Conservation (phyloP, 2,113 vertebrate genomes). For the Odontesthes bonariensis region DNA sequence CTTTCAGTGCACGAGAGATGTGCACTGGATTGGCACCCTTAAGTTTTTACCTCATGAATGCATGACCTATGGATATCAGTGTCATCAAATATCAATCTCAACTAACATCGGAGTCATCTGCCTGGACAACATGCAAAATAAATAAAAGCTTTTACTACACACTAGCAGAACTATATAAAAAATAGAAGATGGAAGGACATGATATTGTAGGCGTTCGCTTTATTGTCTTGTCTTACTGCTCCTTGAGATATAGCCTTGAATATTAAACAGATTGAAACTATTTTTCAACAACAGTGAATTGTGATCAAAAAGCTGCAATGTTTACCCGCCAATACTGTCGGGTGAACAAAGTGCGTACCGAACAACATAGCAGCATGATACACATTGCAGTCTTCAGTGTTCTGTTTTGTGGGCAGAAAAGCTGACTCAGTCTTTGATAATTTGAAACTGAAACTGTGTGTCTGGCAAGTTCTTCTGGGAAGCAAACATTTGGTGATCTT, state of each 20-base stretch:
- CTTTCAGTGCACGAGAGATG: neutral
- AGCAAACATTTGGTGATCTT: conserved; percentile 1
- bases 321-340: conserved; percentile 23
- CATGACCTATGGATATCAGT: neutral
- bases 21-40: neutral
- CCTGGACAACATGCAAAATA: neutral
- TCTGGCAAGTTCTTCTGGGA: conserved; percentile 17
- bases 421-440: conserved; percentile 8
- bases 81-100: too few relatives aligned
- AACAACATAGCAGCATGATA: too few relatives aligned
- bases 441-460: neutral
- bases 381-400: neutral
- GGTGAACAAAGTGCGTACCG: neutral
- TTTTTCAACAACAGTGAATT: conserved; percentile 32
- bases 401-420: conserved; percentile 9
- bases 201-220: too few relatives aligned
- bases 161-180: too few relatives aligned
- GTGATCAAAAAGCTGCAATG: conserved; percentile 39
- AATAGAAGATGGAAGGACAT: too few relatives aligned
- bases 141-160: neutral
- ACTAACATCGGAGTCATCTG: neutral
- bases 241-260: conserved; percentile 18
- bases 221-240: conserved; percentile 4
- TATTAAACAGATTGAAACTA: conserved; percentile 45
- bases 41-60: neutral